Conservation (phyloP, 2,113 vertebrate genomes). For the Dipodomys stephensi region DNA sequence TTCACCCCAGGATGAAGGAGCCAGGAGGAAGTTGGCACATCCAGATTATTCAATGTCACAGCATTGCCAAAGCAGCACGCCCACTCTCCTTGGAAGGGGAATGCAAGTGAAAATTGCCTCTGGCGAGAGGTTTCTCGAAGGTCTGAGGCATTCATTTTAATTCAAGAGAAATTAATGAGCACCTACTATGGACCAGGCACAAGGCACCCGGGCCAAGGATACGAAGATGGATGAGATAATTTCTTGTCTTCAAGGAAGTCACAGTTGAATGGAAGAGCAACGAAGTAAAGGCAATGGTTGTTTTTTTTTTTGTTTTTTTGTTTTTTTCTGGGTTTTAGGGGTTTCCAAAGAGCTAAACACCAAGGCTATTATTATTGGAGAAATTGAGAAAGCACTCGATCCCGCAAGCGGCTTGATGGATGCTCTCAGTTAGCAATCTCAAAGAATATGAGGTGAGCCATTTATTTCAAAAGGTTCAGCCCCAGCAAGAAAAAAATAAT, state of each 20-base stretch:
- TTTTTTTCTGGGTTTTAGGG: not conserved
- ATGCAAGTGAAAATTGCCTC: conserved; percentile 68
- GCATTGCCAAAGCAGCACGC: conserved; percentile 56
- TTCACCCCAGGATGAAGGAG: conserved; percentile 71
- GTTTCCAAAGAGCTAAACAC: conserved; percentile 38
- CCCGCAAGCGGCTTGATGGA: conserved; percentile 59
- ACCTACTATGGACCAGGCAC: conserved; percentile 70
- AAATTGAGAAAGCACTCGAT: conserved; percentile 65
- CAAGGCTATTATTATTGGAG: conserved; percentile 26
- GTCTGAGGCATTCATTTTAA: conserved; percentile 75
- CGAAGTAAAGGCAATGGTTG: conserved; percentile 51
- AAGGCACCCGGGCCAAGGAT: conserved; percentile 31
- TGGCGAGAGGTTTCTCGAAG: conserved; percentile 68
- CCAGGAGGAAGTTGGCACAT: conserved; percentile 68
- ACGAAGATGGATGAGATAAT: conserved; percentile 77
- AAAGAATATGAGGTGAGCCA: conserved; percentile 19
- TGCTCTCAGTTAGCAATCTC: conserved; percentile 64
- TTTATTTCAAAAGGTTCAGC: conserved; percentile 67
- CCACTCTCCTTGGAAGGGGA: conserved; percentile 63
- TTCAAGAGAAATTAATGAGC: conserved; percentile 73
- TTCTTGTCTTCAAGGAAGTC: conserved; percentile 74
- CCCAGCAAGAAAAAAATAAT: conserved; percentile 38
- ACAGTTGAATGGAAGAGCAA: conserved; percentile 58
- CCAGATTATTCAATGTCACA: conserved; percentile 79
- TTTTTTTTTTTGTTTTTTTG: conserved; percentile 33